Conservation (phyloP, 2,113 vertebrate genomes). For the Coturnix japonica region DNA sequence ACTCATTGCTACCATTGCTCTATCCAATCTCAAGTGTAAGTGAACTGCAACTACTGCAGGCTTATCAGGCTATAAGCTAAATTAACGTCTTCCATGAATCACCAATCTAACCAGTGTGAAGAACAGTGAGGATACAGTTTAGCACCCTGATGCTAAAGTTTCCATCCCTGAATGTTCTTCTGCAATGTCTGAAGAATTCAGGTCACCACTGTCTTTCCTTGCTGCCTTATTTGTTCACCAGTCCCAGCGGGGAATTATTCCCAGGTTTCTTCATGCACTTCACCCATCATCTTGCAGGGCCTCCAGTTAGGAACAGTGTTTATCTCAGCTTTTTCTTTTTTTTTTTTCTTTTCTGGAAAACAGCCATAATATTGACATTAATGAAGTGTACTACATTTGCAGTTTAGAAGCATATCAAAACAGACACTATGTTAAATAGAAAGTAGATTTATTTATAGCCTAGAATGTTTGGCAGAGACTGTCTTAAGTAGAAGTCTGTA, state of each 20-base stretch:
- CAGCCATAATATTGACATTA: accelerated
- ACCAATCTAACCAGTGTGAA: neutral
- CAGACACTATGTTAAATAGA: neutral
- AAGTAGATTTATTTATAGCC: neutral
- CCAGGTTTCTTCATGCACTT: accelerated
- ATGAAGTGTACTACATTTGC: neutral
- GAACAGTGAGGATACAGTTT: neutral
- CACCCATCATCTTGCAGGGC: accelerated
- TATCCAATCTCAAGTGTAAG: neutral
- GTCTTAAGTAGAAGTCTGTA: neutral
- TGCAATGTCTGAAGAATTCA: neutral
- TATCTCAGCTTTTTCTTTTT: neutral
- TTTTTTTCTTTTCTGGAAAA: neutral
- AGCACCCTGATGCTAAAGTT: neutral
- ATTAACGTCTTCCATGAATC: neutral
- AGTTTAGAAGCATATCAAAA: neutral
- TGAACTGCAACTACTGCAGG: neutral
- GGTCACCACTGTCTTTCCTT: neutral
- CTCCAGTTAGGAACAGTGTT: neutral
- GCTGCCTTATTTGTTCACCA: neutral
- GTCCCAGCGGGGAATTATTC: neutral
- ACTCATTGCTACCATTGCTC: neutral
- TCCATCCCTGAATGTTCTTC: neutral
- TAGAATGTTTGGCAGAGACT: neutral
- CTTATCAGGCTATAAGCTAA: neutral